Percentiles rank a stretch among this genome's conserved stretches.
Conservation (phyloP, 2,797 vertebrate genomes). For the Pagetopsis macropterus region DNA sequence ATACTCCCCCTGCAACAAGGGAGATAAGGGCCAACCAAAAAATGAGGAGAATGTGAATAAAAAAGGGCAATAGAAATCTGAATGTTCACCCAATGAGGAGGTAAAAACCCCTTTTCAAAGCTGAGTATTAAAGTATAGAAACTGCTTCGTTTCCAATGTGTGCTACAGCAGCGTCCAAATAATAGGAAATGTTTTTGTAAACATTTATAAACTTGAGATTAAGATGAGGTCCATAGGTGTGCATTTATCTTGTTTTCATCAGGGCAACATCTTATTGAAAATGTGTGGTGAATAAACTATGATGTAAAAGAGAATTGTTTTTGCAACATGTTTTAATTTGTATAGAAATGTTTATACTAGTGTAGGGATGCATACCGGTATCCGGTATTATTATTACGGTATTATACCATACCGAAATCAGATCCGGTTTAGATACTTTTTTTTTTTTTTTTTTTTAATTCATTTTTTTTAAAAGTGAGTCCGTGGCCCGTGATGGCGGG, state of each 20-base stretch:
- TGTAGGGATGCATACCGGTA: neutral
- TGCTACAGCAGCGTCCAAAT: neutral
- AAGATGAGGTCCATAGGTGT: neutral
- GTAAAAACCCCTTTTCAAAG: too few relatives aligned
- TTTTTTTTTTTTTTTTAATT: too few relatives aligned
- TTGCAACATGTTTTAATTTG: neutral
- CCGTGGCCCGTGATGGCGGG: too few relatives aligned
- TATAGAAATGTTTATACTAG: neutral
- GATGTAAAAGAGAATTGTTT: neutral
- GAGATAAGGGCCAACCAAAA: neutral
- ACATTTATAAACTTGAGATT: neutral
- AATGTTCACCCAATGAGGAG: neutral
- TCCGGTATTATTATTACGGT: too few relatives aligned
- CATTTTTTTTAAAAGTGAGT: too few relatives aligned
- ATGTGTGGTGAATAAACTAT: neutral
- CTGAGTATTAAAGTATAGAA: neutral
- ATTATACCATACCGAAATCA: too few relatives aligned
- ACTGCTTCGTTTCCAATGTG: neutral
- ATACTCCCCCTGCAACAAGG: slow-evolving; percentile 45
- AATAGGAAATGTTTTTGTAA: neutral
- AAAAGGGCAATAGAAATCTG: neutral
- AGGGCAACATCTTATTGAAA: neutral
- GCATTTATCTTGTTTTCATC: neutral
- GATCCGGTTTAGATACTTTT: too few relatives aligned
- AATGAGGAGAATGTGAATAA: neutral